phyloP scores from a whole-genome alignment of 64 coral and sea anemone genomes.

The Actinia tenebrosa region DNA sequence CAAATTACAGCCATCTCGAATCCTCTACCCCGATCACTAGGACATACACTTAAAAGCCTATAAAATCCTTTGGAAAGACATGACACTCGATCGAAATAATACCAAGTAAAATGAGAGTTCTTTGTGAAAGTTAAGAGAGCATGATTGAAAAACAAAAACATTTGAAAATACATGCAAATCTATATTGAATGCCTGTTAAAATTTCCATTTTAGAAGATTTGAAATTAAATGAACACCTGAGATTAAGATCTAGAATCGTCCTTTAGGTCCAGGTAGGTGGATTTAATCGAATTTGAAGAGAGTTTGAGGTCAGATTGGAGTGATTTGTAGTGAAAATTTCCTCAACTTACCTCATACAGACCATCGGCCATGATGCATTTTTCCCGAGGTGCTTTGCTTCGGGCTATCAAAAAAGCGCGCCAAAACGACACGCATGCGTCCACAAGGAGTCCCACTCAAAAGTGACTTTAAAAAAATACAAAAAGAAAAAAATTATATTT shows the following conservation, averaged over 20 bases:
- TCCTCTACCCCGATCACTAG: background rate
- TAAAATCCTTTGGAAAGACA: background rate
- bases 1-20: background rate
- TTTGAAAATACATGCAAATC: background rate
- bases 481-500: too few species aligned
- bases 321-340: background rate
- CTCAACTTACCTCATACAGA: slow-evolving; percentile 69
- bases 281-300: background rate
- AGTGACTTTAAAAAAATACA: too few species aligned
- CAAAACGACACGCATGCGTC: slow-evolving; percentile 47
- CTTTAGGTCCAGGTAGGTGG: background rate
- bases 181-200: background rate
- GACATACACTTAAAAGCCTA: background rate
- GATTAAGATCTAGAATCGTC: background rate
- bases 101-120: background rate
- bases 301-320: background rate
- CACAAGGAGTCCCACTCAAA: background rate
- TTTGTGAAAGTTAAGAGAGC: background rate
- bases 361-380: slow-evolving; percentile 92
- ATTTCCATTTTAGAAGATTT: background rate
- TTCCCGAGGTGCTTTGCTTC: slow-evolving; percentile 78
- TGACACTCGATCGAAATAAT: background rate
- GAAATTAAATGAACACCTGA: background rate
- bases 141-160: background rate
- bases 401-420: slow-evolving; percentile 74